These are phyloP conservation scores for Galerucella pusilla DNA, from an alignment of 2,888 invertebrate genomes.

Conservation along the genomic window DNA sequence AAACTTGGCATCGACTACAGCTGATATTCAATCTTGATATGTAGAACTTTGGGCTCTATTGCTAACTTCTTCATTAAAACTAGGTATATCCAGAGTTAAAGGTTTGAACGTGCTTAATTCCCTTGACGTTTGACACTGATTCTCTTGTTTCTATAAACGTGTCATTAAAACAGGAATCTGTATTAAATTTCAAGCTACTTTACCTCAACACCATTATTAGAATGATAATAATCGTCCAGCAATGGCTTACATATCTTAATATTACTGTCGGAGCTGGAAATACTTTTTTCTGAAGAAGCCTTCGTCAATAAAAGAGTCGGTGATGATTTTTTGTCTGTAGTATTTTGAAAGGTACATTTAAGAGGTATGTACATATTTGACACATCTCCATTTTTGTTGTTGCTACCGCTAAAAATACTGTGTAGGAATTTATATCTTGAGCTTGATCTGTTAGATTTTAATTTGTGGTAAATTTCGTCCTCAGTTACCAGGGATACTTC, in stretches of 20 bases:
- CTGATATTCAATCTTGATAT: constrained; percentile 16
- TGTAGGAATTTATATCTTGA: constrained; percentile 73
- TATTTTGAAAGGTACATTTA: constrained; percentile 4
- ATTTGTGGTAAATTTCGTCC: constrained; percentile 56
- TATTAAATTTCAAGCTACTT: too few species aligned
- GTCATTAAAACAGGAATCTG: neutral
- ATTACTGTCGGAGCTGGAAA: neutral
- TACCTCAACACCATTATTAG: neutral
- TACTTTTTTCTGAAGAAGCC: constrained; percentile 8
- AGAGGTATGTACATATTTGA: constrained; percentile 16
- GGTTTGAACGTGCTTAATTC: constrained; percentile 6
- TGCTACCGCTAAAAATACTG: constrained; percentile 68
- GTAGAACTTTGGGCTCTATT: constrained; percentile 11
- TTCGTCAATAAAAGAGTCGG: constrained; percentile 12
- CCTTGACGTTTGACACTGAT: neutral
- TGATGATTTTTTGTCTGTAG: constrained; percentile 7
- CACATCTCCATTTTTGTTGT: neutral
- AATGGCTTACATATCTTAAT: constrained; percentile 1
- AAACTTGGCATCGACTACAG: neutral
- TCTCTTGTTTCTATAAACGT: neutral
- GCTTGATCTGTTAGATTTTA: constrained; percentile 61
- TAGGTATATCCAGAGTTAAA: neutral
- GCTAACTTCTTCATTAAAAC: constrained; percentile 1
- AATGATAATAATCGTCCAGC: neutral
- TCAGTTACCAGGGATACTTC: constrained; percentile 60